Base-by-base conservation (phyloP, 2,113 vertebrate genomes). In the Ardeotis arabs region DNA sequence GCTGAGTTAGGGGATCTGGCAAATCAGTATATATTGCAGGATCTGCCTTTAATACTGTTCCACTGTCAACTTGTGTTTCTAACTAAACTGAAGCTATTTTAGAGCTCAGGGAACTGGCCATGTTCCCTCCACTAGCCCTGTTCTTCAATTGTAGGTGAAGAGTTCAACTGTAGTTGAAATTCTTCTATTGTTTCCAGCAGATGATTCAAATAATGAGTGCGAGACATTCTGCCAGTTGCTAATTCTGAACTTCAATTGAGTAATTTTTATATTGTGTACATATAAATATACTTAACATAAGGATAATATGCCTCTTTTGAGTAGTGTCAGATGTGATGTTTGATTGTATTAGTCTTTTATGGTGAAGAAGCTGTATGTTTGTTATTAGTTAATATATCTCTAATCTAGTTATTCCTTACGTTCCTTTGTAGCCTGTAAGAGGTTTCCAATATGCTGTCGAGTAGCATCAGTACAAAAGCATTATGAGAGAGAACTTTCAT, bases 141-240 rank as follows among this genome's bases (percentile, higher is more conserved):
- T 68, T 95, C 49, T 75, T 89, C 80, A 94, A 49, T 64, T 81
- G 47, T 13, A 84, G 83, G 93, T 93, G 83, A 93, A 93, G 47
- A 81, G 95, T 93, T 97, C 89, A 95, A 79, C 68, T 94, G 35
- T 56, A 94, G 69, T 63, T 93, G 35, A 89, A 92, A 90, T 84
- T 94, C 60, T 84, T 72, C 84, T 70, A 84, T 95, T 96, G 95
- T 96, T 97, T 93, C 73, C 52, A 91, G 76, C 87, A 95, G 86
- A 35, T 87, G 89, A 91, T 75, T 97, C 94, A 96, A 92, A 64
- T 94, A 95, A 95, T 73, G 58, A 94, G 76, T 3, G 16, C 56
- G 64, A 93, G 66, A 69, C 58, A 10, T 92, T 92, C 41, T 92
- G 83, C 67, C 86, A 93, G 31, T 56, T 78, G 47, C 69, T 91